phyloP scores from a whole-genome alignment of 2,113 vertebrate species.

The Jaculus jaculus region DNA sequence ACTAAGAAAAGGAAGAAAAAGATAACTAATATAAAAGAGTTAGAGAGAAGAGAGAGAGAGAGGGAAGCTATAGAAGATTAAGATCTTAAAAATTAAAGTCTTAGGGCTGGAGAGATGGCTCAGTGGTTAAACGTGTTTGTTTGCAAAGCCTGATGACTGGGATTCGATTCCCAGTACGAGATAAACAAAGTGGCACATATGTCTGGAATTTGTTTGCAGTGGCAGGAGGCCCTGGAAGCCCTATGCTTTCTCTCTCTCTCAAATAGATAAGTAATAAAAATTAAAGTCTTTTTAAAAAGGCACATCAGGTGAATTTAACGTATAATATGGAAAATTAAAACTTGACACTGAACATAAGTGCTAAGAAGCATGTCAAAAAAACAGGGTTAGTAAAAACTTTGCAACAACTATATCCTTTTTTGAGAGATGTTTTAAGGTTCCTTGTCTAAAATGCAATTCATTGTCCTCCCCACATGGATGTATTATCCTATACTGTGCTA shows the following conservation, averaged over 20 bases:
- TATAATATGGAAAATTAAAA: not conserved
- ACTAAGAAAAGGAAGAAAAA: too few species aligned
- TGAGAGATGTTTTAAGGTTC: constrained; percentile 1
- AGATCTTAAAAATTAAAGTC: not conserved
- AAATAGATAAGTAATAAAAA: too few species aligned
- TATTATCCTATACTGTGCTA: not conserved
- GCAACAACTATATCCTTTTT: not conserved
- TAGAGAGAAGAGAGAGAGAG: too few species aligned
- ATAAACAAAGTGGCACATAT: too few species aligned
- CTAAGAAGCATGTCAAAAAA: not conserved
- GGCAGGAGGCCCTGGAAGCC: too few species aligned
- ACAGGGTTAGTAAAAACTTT: not conserved
- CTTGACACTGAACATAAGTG: not conserved
- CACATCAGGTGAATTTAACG: not conserved
- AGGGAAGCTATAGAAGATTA: too few species aligned
- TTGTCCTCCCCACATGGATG: not conserved
- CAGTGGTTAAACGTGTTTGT: too few species aligned
- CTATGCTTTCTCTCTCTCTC: not conserved
- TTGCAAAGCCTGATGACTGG: too few species aligned
- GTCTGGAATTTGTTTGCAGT: too few species aligned
- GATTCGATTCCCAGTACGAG: too few species aligned
- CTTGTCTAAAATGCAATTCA: constrained; percentile 5
- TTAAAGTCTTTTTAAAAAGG: not conserved
- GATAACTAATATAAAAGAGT: too few species aligned
- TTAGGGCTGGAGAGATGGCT: not conserved